Evolutionary conservation across 1,140 invertebrate species (phyloP), one percentile per base, ranked within the genome.

Genomic region (Lucilia cuprina): DNA sequence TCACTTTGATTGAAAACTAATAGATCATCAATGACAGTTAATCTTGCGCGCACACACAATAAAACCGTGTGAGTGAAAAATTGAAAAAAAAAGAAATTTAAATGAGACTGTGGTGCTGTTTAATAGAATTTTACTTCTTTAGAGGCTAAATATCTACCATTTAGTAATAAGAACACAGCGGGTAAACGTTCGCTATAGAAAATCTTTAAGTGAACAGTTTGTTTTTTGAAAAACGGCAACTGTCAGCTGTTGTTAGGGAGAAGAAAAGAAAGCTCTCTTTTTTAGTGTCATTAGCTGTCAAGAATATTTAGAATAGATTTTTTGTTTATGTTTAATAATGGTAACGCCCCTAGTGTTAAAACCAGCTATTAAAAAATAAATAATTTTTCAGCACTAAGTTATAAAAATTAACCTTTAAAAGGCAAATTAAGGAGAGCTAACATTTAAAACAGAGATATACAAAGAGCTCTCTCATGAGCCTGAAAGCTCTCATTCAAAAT

Each of bases 1-100:
- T 21, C n/a, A 80, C n/a, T 80, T 80, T 80, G 77, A 80, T 80
- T 80, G 77, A 80, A 80, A 50, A 80, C 77, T 49, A 80, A 80
- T 80, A 80, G 77, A 80, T 80, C 77, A 80, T 49, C 35, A 80
- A 50, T 80, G 77, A 80, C 77, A 80, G 77, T 49, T 70, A 70
- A 70, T 80, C 1, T 30, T 30, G 25, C 25, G 25, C 25, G 1
- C 77, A 47, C n/a, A 21, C 19, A 80, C 77, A 41, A 7, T 2
- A 7, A 41, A 7, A 41, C 41, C 41, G 41, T 21, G 77, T 21
- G 19, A 50, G 77, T 55, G 13, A 55, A 55, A 55, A 12, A 14
- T 55, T 7, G 41, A 41, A 41, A 8, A 41, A 41, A 41, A 41
- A 41, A 10, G 10, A 41, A 41, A 41, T 8, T 5, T 3, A 10